Evolutionary conservation across 2,797 vertebrate species (phyloP), one percentile per base, ranked within the genome.

Genomic region (Coreius guichenoti): DNA sequence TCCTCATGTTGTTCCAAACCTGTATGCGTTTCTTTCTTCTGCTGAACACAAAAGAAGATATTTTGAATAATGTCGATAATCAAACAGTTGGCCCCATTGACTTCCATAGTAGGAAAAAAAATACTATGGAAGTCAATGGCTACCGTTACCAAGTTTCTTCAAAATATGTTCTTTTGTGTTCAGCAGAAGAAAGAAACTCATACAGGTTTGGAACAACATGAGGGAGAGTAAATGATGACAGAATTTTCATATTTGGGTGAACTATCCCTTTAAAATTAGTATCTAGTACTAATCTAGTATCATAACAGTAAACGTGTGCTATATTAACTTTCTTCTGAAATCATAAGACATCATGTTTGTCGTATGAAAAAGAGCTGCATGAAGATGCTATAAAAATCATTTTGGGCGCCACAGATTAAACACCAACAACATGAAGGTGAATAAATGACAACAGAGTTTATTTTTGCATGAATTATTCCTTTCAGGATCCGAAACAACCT

Each of bases 401-500:
- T 76, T n/a, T 76, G 49, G 23, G 67, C 67, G 23, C 19, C 67
- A 69, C 67, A 39, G 67, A 69, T 39, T 13, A 12, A 69, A 65
- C 61, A 65, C 26, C 61, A 31, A 31, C 26, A 17, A 17, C 26
- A 65, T 31, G 26, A 16, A 39, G 74, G 31, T n/a, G 19, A 56
- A 56, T 76, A 36, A 76, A 76, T 56, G 31, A 56, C 0, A 1
- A 33, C 3, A 33, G 26, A 63, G 29, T 75, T 75, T 54, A 75
- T 54, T 75, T 75, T 19, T 33, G 26, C 17, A 8, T 33, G 9
- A 74, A 74, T 49, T 7, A 74, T 21, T 51, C 47, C 69, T 26
- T 72, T 16, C 69, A 72, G 39, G 69, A 45, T 72, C 39, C n/a
- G 68, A 70, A 70, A 43, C 68, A 70, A 13, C 68, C 70, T 51